Evolutionary conservation across 2,797 vertebrate species (phyloP), one percentile per base, ranked within the genome.

Genomic region (Sebastes cheni): DNA sequence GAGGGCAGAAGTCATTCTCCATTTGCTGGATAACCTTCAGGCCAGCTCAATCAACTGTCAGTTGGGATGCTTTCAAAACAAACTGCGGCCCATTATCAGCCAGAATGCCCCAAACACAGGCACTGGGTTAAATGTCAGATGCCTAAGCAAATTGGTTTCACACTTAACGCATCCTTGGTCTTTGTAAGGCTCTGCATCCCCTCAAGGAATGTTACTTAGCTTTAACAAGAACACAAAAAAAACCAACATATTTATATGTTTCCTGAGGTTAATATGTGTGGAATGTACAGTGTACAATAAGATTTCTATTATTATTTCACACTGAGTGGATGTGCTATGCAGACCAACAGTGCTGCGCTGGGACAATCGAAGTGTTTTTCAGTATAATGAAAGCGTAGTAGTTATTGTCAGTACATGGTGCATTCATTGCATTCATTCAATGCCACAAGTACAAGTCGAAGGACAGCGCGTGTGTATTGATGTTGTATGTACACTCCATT

Each of bases 101-200:
- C 86, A 85, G 84, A 89, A 90, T 82, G 88, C 84, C 70, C 80
- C 80, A 83, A 85, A 90, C 84, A 87, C 85, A 82, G 81, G 87
- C 83, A 74, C 72, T 2, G 50, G 93, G 89, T 92, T 83, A 88
- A 91, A 93, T 92, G 92, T 91, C 91, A 93, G 79, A 90, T 77
- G 90, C 82, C 87, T 68, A 84, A 79, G 87, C 88, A 92, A 91
- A 87, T 88, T 86, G 80, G 76, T 84, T 90, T 82, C 74, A 80
- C 84, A 88, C 86, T 93, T 88, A 89, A 89, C 30, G 67, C 42
- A 88, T 88, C 88, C 89, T 90, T 86, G 90, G 86, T 87, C 81
- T 82, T 64, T 70, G 66, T 59, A 70, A 75, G 62, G 34, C 75
- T 67, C 27, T 64, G 62, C 68, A 69, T 88, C 82, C 89, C 83